Percentiles rank a stretch among this genome's conserved stretches.
Conservation (phyloP, 2,888 invertebrate genomes). For the Erpobdella octoculata region DNA sequence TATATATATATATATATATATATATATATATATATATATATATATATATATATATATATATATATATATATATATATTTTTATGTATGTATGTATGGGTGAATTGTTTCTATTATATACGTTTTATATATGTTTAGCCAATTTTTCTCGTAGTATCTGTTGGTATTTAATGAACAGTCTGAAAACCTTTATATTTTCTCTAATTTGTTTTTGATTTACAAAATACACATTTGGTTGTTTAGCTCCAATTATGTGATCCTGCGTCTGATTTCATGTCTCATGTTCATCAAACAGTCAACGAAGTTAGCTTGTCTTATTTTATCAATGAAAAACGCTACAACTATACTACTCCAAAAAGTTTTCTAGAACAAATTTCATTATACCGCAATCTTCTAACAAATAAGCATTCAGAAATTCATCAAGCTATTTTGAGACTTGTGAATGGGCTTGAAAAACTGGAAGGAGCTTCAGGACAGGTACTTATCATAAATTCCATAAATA, state of each 20-base stretch:
- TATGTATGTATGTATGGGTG: too few relatives aligned
- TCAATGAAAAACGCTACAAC: conserved; percentile 84
- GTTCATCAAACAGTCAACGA: conserved; percentile 87
- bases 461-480: conserved; percentile 74
- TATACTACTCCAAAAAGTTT: conserved; percentile 96
- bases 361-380: conserved; percentile 85
- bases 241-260: conserved; percentile 68
- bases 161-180: too few relatives aligned
- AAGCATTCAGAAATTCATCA: conserved; percentile 78
- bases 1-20: too few relatives aligned
- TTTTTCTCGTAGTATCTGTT: too few relatives aligned
- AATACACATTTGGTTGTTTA: conserved; percentile 53
- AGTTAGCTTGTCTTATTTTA: conserved; percentile 74
- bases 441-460: conserved; percentile 81
- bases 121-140: too few relatives aligned
- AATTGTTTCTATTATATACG: too few relatives aligned
- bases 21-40: too few relatives aligned
- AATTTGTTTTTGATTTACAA: too few relatives aligned
- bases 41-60: too few relatives aligned
- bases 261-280: conserved; percentile 85
- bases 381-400: conserved; percentile 70
- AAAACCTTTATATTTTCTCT: too few relatives aligned
- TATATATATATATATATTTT: too few relatives aligned
- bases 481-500: too few relatives aligned
- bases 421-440: conserved; percentile 78